These are phyloP conservation scores for Rhea pennata DNA, from an alignment of 2,113 vertebrate genomes.

Conservation along the genomic window DNA sequence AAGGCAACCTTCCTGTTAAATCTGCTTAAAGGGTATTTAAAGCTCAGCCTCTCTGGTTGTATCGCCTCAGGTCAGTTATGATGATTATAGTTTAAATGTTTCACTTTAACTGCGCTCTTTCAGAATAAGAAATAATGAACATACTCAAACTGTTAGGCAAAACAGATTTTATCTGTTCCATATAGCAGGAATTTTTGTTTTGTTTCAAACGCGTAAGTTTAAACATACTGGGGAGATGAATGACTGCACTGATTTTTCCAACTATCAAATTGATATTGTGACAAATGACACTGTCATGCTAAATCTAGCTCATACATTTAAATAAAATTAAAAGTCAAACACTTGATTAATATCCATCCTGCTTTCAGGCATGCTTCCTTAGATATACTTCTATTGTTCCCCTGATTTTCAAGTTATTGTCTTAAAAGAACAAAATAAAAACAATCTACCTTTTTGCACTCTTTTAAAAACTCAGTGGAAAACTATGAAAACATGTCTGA, in stretches of 20 bases:
- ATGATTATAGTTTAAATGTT: not conserved
- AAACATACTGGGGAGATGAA: not conserved
- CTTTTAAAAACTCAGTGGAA: accelerated
- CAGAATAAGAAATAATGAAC: not conserved
- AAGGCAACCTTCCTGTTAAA: constrained; percentile 36
- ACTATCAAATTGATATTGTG: not conserved
- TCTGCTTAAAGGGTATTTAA: constrained; percentile 74
- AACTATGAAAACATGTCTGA: not conserved
- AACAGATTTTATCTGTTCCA: not conserved
- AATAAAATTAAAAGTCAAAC: not conserved
- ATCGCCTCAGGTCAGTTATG: not conserved
- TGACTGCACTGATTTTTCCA: not conserved
- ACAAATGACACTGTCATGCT: not conserved
- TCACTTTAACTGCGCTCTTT: not conserved
- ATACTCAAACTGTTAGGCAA: not conserved
- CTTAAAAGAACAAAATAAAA: not conserved
- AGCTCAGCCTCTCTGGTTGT: constrained; percentile 1
- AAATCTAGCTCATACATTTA: not conserved
- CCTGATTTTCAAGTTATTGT: not conserved
- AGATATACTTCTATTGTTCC: not conserved
- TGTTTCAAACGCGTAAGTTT: not conserved
- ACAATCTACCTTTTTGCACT: not conserved
- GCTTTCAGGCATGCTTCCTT: not conserved
- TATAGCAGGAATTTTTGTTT: not conserved
- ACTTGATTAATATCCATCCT: not conserved